Percentiles rank a stretch among this genome's conserved stretches.
Evolutionary conservation across 2,888 invertebrate genomes (phyloP).

Genomic region (Cheilosia vulpina): DNA sequence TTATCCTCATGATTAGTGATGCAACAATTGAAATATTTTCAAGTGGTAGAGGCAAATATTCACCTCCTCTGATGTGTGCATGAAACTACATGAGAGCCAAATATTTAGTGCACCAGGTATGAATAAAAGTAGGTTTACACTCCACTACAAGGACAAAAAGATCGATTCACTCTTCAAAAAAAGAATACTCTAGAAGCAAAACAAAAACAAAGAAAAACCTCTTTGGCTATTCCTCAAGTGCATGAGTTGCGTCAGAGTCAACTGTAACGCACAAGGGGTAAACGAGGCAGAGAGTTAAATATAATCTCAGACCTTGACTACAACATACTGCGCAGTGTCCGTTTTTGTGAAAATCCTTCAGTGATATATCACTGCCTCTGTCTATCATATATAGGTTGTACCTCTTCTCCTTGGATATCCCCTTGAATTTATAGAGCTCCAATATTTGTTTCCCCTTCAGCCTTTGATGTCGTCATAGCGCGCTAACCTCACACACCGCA

Average conservation of each 20-base stretch:
- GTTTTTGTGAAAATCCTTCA: conserved; percentile 53
- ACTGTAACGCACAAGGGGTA: conserved; percentile 22
- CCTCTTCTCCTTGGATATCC: conserved; percentile 2
- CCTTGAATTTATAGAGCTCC: conserved; percentile 16
- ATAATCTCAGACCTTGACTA: conserved; percentile 6
- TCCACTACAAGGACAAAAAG: conserved; percentile 55
- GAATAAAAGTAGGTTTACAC: not conserved
- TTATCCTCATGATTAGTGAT: conserved; percentile 13
- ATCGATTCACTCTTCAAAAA: conserved; percentile 59
- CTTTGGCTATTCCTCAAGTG: conserved; percentile 44
- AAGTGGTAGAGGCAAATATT: conserved; percentile 31
- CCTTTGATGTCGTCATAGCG: conserved; percentile 38
- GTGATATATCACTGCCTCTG: conserved; percentile 20
- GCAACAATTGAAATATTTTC: conserved; percentile 48
- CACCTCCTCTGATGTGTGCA: not conserved
- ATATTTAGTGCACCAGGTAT: conserved; percentile 48
- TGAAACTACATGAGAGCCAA: not conserved
- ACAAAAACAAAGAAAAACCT: conserved; percentile 55
- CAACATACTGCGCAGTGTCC: conserved; percentile 58
- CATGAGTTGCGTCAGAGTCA: conserved; percentile 66
- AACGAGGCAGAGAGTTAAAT: conserved; percentile 16
- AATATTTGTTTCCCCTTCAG: not conserved
- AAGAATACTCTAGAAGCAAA: not conserved
- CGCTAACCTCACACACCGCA: conserved; percentile 47
- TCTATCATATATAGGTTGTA: conserved; percentile 22